Conservation (phyloP, 2,113 vertebrate species). For the Ariopsis seemanni region DNA sequence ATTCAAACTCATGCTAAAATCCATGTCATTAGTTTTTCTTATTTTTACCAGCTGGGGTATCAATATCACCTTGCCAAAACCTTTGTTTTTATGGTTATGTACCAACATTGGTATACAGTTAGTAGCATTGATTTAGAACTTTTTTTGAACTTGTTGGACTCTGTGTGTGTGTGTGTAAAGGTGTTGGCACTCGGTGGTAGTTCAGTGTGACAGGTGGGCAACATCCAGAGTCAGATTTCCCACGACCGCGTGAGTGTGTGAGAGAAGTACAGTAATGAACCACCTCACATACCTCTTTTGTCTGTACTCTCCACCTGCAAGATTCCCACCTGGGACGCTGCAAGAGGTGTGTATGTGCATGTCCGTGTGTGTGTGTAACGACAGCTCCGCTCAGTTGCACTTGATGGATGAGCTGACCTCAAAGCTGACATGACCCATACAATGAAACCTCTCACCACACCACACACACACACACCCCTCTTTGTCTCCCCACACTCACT, state of each 20-base stretch:
- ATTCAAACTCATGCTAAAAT: too few species aligned
- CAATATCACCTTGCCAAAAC: too few species aligned
- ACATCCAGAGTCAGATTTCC: slow-evolving; percentile 36
- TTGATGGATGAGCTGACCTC: slow-evolving; percentile 50
- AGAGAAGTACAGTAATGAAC: slow-evolving; percentile 71
- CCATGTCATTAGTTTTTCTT: too few species aligned
- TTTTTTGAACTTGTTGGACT: too few species aligned
- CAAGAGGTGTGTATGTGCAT: slow-evolving; percentile 41
- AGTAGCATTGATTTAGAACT: too few species aligned
- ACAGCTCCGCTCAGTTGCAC: slow-evolving; percentile 42
- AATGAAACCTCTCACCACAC: slow-evolving; percentile 32
- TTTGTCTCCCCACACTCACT: background rate
- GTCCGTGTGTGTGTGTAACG: slow-evolving; percentile 32
- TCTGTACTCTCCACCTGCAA: slow-evolving; percentile 59
- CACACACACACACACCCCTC: slow-evolving; percentile 41
- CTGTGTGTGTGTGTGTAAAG: background rate
- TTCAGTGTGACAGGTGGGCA: slow-evolving; percentile 24
- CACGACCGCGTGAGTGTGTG: slow-evolving; percentile 15
- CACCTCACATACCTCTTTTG: slow-evolving; percentile 69
- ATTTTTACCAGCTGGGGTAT: too few species aligned
- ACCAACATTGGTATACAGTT: too few species aligned
- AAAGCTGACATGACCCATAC: slow-evolving; percentile 49
- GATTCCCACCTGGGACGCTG: slow-evolving; percentile 42
- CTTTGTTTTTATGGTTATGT: too few species aligned
- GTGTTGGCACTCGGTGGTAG: background rate